Base-by-base conservation (phyloP, 2,797 vertebrate species). In the Channallabes apus region DNA sequence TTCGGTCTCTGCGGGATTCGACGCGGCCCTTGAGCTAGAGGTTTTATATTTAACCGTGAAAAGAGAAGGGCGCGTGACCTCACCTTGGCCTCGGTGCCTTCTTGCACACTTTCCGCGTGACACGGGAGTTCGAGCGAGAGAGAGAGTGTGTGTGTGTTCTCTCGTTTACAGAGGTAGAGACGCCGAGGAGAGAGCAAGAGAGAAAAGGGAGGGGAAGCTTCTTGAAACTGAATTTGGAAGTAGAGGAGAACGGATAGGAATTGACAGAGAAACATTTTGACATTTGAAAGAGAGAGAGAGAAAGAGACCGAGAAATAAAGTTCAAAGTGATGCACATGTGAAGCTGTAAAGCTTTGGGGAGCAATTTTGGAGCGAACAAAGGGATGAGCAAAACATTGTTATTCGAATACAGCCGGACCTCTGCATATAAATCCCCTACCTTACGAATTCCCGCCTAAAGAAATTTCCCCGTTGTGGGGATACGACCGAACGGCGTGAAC, bases 31-130 rank as follows among this genome's bases (percentile, higher is more conserved):
- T 27, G 73, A 86, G 91, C 91, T 89, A 93, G 93, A 95, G 94
- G 94, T 94, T 86, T 83, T 93, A 94, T 93, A 93, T 94, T 95
- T 94, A 93, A 94, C 94, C 93, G 93, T 94, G 93, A 94, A 81
- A 90, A 94, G 18, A 91, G 93, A 94, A 61, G 71, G 94, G 91
- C 90, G 38, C 92, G 93, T 93, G 94, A 95, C 93, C 94, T 93
- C 92, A 94, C 91, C 82, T 91, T 93, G 94, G 93, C 93, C 94
- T 94, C 93, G 90, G 76, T 86, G 86, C 62, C 86, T 84, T 87
- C 82, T 78, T 58, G 77, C 80, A 68, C 73, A 67, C 80, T 86
- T 82, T 82, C 32, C 73, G 38, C 69, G 9, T 46, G 82, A 29
- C 41, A 65, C 9, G 4, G 59, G 15, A 38, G 46, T 51, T 8